Evolutionary conservation across 1,140 invertebrate genomes (phyloP).

Genomic region (Diorhabda carinulata): DNA sequence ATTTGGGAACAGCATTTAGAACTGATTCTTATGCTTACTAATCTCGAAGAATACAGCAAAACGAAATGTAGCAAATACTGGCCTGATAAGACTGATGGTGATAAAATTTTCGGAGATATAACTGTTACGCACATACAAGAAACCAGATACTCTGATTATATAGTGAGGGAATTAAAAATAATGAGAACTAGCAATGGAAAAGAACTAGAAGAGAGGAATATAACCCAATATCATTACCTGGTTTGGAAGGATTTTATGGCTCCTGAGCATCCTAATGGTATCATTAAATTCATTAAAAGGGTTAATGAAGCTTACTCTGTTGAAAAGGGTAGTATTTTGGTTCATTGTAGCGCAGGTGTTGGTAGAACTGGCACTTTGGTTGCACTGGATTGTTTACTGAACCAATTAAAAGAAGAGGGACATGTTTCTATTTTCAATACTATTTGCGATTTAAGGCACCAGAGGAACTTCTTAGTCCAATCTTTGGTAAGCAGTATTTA

Average conservation of each 20-base stretch:
- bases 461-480: slow-evolving; percentile 90
- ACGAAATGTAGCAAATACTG: slow-evolving; percentile 92
- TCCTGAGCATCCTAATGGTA: slow-evolving; percentile 85
- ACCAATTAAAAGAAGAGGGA: slow-evolving; percentile 75
- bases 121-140: slow-evolving; percentile 73
- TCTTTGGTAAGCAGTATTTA: slow-evolving; percentile 62
- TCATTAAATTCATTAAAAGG: slow-evolving; percentile 84
- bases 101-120: slow-evolving; percentile 74
- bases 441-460: slow-evolving; percentile 81
- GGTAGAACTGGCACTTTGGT: slow-evolving; percentile 89
- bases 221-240: slow-evolving; percentile 91
- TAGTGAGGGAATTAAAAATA: slow-evolving; percentile 73
- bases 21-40: slow-evolving; percentile 91
- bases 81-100: slow-evolving; percentile 77
- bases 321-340: slow-evolving; percentile 78
- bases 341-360: slow-evolving; percentile 90
- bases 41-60: slow-evolving; percentile 90
- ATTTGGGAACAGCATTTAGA: slow-evolving; percentile 93
- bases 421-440: slow-evolving; percentile 86
- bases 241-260: slow-evolving; percentile 95
- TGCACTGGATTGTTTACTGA: slow-evolving; percentile 82
- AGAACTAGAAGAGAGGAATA: slow-evolving; percentile 64
- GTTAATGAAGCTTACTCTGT: slow-evolving; percentile 83
- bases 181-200: slow-evolving; percentile 50
- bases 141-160: slow-evolving; percentile 74